Percentiles rank a stretch among this genome's conserved stretches.
Conservation (phyloP, 2,888 invertebrate species). For the Volucella inanis region DNA sequence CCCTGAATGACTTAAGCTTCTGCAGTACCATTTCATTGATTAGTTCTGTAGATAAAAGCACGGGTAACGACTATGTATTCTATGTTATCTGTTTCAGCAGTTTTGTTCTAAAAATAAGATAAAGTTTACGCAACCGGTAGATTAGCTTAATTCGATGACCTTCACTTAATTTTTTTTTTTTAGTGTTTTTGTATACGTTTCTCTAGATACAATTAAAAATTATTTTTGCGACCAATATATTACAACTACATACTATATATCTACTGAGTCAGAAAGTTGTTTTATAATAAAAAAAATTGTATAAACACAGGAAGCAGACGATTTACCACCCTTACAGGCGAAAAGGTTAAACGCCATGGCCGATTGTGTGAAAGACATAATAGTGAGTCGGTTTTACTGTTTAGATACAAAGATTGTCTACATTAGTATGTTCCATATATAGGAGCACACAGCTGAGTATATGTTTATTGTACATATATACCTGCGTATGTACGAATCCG, state of each 20-base stretch:
- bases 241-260: too few species aligned
- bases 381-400: slow-evolving; percentile 34
- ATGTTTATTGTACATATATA: too few species aligned
- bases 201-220: too few species aligned
- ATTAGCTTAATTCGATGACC: neutral
- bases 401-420: slow-evolving; percentile 7
- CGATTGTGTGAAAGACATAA: slow-evolving; percentile 25
- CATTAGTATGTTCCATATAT: too few species aligned
- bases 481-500: too few species aligned
- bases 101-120: slow-evolving; percentile 12
- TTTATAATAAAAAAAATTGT: too few species aligned
- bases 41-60: slow-evolving; percentile 26
- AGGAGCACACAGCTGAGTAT: too few species aligned
- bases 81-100: neutral
- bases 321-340: neutral
- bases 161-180: slow-evolving; percentile 19
- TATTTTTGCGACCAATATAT: too few species aligned
- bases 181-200: neutral
- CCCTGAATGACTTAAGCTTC: slow-evolving; percentile 35
- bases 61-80: neutral
- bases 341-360: slow-evolving; percentile 43
- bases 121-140: slow-evolving; percentile 52
- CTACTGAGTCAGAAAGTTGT: too few species aligned
- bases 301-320: too few species aligned
- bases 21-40: slow-evolving; percentile 66